phyloP scores from a whole-genome alignment of 2,113 vertebrate genomes.

The Silurus asotus region DNA sequence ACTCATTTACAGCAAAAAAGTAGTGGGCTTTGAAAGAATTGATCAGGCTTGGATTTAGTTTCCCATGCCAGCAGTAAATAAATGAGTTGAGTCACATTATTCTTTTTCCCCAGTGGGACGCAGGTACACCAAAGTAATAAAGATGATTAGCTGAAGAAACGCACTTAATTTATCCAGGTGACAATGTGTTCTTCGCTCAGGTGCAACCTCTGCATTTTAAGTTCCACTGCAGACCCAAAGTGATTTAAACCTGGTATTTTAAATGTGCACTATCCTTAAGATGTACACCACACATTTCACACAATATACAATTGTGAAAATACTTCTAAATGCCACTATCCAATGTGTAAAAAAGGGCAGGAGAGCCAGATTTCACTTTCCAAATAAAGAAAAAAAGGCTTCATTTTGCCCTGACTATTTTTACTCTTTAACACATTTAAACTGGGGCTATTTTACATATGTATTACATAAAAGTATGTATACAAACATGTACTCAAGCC shows the following conservation, averaged over 20 bases:
- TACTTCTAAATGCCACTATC: not conserved
- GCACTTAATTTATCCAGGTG: not conserved
- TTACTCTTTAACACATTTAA: not conserved
- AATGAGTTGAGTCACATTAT: not conserved
- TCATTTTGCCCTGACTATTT: no score
- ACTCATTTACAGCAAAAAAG: conserved; percentile 6
- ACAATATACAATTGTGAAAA: not conserved
- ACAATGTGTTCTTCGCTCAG: not conserved
- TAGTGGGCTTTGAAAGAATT: not conserved
- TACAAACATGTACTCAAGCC: not conserved
- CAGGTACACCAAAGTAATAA: not conserved
- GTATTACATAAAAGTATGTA: not conserved
- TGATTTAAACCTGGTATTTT: not conserved
- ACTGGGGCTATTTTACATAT: not conserved
- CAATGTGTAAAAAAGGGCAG: not conserved
- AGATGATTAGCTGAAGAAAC: not conserved
- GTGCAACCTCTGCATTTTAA: not conserved
- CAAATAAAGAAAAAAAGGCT: no score
- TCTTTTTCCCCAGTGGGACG: not conserved
- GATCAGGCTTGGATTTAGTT: not conserved
- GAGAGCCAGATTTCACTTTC: no score
- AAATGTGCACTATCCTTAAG: not conserved
- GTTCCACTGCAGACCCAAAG: not conserved
- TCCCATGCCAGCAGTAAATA: not conserved
- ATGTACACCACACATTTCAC: not conserved